Evolutionary conservation across 1,140 invertebrate species (phyloP), one percentile per base, ranked within the genome.

Genomic region (Euglossa dilemma): DNA sequence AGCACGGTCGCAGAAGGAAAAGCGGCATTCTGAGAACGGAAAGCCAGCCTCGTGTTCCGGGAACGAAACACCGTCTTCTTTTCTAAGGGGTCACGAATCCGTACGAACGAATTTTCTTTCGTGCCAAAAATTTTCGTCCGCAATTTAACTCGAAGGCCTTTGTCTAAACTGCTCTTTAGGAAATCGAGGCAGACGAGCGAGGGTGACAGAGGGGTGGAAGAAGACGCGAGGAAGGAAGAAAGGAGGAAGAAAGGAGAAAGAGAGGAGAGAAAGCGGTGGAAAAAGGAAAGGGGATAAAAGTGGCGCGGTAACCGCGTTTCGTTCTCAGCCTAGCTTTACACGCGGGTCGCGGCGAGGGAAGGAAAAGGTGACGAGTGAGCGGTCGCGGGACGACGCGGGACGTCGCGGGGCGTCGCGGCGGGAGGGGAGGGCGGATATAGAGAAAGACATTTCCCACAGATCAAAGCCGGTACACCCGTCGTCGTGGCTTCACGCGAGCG

Each of bases 361-460:
- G 64, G 80, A 76, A 83, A 71, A 47, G 64, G 70, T 64, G 66
- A 85, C 83, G 83, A 74, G 78, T 84, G 81, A 79, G 47, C 47
- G 28, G 76, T 28, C 16, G 18, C 50, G 8, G 9, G 8, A 12
- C 14, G 9, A 28, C 25, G 11, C 16, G 59, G 64, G n/a, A n/a
- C n/a, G 76, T 28, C 16, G 18, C 50, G 8, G 9, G 8, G 6
- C 14, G 9, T 63, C 25, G 11, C 16, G 59, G 64, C 28, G 75
- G 66, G 54, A 54, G 25, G 70, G 59, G 66, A 28, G 66, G 20
- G 47, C 36, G 43, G 66, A 57, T 59, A 80, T 36, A 64, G 56
- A 72, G 77, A 72, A 85, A 89, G 85, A 88, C 84, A 90, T 92
- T 92, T 92, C 89, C 90, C 90, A 91, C 91, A 88, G 88, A 90